Conservation (phyloP, 2,888 invertebrate species). For the Anagyrus pseudococci region DNA sequence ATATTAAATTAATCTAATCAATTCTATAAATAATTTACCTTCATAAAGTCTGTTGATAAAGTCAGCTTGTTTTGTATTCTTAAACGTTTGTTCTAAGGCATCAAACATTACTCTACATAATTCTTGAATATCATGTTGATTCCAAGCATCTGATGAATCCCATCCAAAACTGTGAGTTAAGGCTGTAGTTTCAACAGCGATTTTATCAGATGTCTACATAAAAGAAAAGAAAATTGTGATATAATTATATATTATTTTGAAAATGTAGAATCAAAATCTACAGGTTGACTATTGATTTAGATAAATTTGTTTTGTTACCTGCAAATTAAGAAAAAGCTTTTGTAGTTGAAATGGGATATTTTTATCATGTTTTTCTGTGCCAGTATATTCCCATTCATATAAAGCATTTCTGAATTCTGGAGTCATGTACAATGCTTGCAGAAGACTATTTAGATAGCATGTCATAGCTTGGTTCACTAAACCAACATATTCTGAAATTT, state of each 20-base stretch:
- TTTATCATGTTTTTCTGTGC: constrained; percentile 70
- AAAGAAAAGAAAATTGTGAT: neutral
- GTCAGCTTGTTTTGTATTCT: constrained; percentile 81
- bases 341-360: constrained; percentile 88
- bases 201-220: constrained; percentile 74
- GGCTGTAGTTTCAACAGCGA: constrained; percentile 85
- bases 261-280: neutral
- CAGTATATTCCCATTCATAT: constrained; percentile 83
- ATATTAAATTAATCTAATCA: too few species aligned
- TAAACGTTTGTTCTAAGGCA: constrained; percentile 83
- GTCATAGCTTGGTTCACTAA: constrained; percentile 92
- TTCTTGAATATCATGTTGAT: constrained; percentile 92
- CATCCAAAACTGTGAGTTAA: constrained; percentile 89
- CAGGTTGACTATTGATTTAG: too few species aligned
- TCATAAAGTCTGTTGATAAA: constrained; percentile 83
- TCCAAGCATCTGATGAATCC: constrained; percentile 89
- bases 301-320: constrained; percentile 63
- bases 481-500: constrained; percentile 69
- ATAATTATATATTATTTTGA: constrained; percentile 3
- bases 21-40: constrained; percentile 52
- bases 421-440: constrained; percentile 90
- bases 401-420: constrained; percentile 90
- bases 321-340: constrained; percentile 82
- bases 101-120: constrained; percentile 90
- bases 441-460: constrained; percentile 86